Percentiles rank a stretch among this genome's conserved stretches.
These are phyloP conservation scores for Pseudachorutes palmiensis DNA, from an alignment of 1,140 invertebrate species.

Conservation along the genomic window DNA sequence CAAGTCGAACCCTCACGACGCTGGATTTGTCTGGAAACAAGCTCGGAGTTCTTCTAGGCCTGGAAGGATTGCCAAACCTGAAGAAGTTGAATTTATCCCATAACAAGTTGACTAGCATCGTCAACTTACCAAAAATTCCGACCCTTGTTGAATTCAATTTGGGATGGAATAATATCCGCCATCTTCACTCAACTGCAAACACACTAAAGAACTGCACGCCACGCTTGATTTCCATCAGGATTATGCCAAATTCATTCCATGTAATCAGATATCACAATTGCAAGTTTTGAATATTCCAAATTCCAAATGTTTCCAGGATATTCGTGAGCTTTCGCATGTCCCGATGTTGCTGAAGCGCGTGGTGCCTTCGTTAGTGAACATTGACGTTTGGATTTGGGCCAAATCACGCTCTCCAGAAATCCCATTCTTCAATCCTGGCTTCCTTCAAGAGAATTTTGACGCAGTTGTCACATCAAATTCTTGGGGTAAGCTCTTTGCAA, in stretches of 20 bases:
- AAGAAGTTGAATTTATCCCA: conserved; percentile 29
- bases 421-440: neutral
- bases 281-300: neutral
- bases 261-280: conserved; percentile 1
- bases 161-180: conserved; percentile 27
- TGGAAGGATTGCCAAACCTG: conserved; percentile 23
- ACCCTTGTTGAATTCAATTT: conserved; percentile 28
- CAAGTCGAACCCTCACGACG: neutral
- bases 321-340: conserved; percentile 29
- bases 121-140: conserved; percentile 25
- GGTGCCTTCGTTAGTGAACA: conserved; percentile 19
- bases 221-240: conserved; percentile 19
- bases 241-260: conserved; percentile 36
- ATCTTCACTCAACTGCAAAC: conserved; percentile 23
- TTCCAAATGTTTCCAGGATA: conserved; percentile 24
- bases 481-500: conserved; percentile 13
- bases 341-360: conserved; percentile 20
- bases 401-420: conserved; percentile 2
- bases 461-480: conserved; percentile 9
- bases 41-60: conserved; percentile 16
- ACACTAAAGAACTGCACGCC: conserved; percentile 19
- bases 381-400: conserved; percentile 28
- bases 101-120: conserved; percentile 32
- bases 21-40: conserved; percentile 20
- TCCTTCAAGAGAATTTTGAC: conserved; percentile 15